Conservation (phyloP, 2,888 invertebrate species). For the Tanypteryx hageni region DNA sequence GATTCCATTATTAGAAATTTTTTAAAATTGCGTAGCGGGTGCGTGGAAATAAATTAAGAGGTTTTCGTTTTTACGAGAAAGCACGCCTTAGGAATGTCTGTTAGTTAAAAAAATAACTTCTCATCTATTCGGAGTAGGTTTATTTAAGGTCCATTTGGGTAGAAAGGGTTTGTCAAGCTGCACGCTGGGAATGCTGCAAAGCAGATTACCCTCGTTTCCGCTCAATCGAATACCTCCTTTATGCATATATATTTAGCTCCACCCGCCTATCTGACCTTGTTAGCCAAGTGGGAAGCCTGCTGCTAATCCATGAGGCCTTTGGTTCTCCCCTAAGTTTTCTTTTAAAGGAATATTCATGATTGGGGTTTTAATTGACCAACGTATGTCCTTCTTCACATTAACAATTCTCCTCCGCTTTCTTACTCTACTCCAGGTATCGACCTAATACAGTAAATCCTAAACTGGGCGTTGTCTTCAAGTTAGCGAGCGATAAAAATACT, state of each 20-base stretch:
- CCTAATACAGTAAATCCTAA: not conserved
- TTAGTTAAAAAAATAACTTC: not conserved
- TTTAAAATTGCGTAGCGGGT: too few relatives aligned
- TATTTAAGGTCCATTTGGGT: not conserved
- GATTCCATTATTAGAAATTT: too few relatives aligned
- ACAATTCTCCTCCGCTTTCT: not conserved
- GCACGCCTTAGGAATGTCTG: too few relatives aligned
- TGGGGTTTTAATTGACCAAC: not conserved
- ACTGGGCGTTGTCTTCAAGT: conserved; percentile 1
- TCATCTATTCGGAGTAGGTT: not conserved
- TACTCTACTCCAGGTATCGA: not conserved
- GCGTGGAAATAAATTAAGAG: too few relatives aligned
- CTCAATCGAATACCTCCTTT: conserved; percentile 41
- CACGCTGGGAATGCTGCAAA: not conserved
- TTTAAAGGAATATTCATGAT: not conserved
- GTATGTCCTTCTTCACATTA: not conserved
- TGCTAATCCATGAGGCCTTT: not conserved
- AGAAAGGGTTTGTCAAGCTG: not conserved
- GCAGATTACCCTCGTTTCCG: conserved; percentile 43
- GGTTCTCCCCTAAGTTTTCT: not conserved
- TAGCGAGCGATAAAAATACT: not conserved
- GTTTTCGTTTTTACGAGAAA: too few relatives aligned
- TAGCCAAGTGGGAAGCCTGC: not conserved
- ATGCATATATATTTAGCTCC: conserved; percentile 52
- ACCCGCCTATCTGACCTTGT: conserved; percentile 54